Evolutionary conservation across 30 jellyfish, hydroid and myxozoan genomes (phyloP).

Genomic region (Catostylus mosaicus): DNA sequence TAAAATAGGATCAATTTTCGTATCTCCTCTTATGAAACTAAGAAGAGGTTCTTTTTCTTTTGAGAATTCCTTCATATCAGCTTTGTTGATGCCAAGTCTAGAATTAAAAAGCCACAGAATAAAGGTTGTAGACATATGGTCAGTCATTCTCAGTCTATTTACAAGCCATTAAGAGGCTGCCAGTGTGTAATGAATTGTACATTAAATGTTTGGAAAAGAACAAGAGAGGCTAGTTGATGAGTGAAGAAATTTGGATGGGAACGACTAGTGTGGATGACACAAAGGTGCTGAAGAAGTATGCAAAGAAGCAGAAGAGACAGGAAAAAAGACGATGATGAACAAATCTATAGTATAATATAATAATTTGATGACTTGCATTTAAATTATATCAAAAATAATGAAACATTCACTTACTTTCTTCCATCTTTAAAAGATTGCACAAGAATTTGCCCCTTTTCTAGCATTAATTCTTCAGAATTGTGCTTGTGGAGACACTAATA

Average conservation of each 20-base stretch:
- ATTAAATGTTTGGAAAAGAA: too few relatives aligned
- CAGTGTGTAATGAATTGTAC: too few relatives aligned
- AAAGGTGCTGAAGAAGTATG: too few relatives aligned
- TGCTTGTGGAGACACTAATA: constrained; percentile 67
- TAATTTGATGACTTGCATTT: too few relatives aligned
- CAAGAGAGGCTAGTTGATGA: too few relatives aligned
- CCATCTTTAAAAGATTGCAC: constrained; percentile 97
- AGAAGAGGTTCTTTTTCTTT: constrained; percentile 94
- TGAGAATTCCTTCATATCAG: constrained; percentile 82
- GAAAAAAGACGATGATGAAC: too few relatives aligned
- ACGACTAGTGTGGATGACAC: too few relatives aligned
- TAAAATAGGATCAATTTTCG: constrained; percentile 91
- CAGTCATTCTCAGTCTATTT: background rate
- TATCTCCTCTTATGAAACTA: constrained; percentile 89
- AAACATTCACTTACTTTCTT: constrained; percentile 70
- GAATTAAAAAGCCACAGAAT: background rate
- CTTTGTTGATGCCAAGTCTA: constrained; percentile 76
- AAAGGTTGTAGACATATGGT: background rate
- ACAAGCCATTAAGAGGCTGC: background rate
- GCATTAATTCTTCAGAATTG: constrained; percentile 58
- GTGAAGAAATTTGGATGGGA: too few relatives aligned
- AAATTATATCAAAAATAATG: background rate
- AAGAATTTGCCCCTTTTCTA: constrained; percentile 66
- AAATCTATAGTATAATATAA: too few relatives aligned
- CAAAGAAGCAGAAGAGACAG: too few relatives aligned